A percentile compares a stretch with the other conserved stretches of the same genome.
These are phyloP conservation scores for Cyphomyrus plagiostoma DNA, from an alignment of 2,113 vertebrate genomes.

Conservation along the genomic window DNA sequence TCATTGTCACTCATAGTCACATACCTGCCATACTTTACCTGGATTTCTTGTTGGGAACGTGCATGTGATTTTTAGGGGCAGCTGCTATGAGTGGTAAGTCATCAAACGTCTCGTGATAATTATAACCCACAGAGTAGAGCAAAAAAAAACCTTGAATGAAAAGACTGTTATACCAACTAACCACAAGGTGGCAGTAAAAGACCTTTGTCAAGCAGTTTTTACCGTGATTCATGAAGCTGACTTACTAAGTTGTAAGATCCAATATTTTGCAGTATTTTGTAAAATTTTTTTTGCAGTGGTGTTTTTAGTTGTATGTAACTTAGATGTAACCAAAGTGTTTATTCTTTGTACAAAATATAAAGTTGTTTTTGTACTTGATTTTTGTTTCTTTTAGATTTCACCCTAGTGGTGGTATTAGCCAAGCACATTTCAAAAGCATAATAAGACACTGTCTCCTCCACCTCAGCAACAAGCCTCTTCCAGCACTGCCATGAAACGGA, in stretches of 20 bases:
- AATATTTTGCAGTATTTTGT: not conserved
- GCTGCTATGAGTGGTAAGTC: not conserved
- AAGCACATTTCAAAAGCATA: not conserved
- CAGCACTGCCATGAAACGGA: constrained; percentile 52
- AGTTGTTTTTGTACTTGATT: not conserved
- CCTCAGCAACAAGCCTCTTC: constrained; percentile 60
- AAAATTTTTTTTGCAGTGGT: not conserved
- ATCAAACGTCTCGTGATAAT: not conserved
- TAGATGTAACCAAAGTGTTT: not conserved
- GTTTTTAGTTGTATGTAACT: not conserved
- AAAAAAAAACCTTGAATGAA: not conserved
- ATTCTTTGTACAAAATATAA: not conserved
- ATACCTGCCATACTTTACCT: not conserved
- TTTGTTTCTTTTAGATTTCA: not conserved
- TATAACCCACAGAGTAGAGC: not conserved
- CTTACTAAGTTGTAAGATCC: not conserved
- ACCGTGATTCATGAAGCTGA: not conserved
- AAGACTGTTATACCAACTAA: not conserved
- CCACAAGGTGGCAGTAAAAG: not conserved
- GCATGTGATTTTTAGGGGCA: not conserved
- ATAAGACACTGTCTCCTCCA: constrained; percentile 31
- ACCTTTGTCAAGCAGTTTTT: not conserved
- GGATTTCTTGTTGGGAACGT: not conserved
- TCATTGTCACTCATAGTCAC: not conserved
- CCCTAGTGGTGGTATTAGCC: not conserved